A percentile compares a stretch with the other conserved stretches of the same genome.
These are phyloP conservation scores for Lepilemur ruficaudatus DNA, from an alignment of 2,797 vertebrate genomes.

Conservation along the genomic window DNA sequence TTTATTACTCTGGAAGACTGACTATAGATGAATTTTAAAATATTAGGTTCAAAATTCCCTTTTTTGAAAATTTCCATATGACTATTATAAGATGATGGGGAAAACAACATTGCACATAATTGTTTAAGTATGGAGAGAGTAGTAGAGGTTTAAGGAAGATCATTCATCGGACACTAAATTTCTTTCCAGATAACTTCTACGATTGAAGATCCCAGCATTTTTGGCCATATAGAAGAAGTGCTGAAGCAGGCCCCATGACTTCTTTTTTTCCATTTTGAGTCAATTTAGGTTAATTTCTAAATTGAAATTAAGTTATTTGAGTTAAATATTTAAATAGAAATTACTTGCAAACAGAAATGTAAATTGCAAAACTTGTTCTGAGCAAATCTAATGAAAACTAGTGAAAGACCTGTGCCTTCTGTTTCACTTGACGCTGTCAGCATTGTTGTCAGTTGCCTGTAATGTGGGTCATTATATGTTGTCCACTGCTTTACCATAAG, in stretches of 20 bases:
- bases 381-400: background rate
- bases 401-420: background rate
- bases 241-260: conserved; percentile 80
- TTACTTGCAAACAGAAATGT: background rate
- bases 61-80: background rate
- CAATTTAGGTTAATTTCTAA: background rate
- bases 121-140: background rate
- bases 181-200: conserved; percentile 91
- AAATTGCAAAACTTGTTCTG: background rate
- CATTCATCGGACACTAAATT: background rate
- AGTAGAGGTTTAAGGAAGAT: background rate
- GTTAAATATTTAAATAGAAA: conserved; percentile 23
- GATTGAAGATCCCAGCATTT: conserved; percentile 94
- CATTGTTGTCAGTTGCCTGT: background rate
- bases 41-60: background rate
- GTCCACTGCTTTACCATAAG: background rate
- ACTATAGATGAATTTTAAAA: background rate
- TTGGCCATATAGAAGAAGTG: conserved; percentile 90
- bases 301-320: conserved; percentile 11
- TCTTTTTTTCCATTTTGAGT: background rate
- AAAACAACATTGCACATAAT: background rate
- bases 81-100: background rate
- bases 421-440: background rate
- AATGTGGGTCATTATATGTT: background rate
- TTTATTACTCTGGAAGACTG: background rate